Percentiles rank a stretch among this genome's conserved stretches.
These are phyloP conservation scores for Brotogeris chrysoptera DNA, from an alignment of 2,797 vertebrate genomes.

Conservation along the genomic window DNA sequence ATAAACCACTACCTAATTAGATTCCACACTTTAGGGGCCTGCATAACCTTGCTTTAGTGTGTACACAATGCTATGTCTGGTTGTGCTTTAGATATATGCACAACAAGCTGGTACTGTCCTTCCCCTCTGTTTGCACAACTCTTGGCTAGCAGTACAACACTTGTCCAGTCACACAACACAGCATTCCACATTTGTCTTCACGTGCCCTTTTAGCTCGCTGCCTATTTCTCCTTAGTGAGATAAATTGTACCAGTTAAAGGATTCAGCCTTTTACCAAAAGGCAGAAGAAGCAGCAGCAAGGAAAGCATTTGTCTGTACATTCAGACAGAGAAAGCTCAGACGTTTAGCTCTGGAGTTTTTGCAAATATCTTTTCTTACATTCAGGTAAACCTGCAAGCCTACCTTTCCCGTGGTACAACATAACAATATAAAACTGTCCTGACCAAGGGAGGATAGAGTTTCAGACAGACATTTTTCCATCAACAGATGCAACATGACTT, in stretches of 20 bases:
- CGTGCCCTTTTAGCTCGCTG: background rate
- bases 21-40: background rate
- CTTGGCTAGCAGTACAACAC: accelerated
- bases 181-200: background rate
- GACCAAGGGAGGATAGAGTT: background rate
- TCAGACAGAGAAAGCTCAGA: background rate
- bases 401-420: background rate
- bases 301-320: background rate
- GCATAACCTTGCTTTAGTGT: background rate
- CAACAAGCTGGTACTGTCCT: background rate
- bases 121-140: background rate
- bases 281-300: background rate
- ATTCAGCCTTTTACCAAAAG: background rate
- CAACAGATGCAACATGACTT: background rate
- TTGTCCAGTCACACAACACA: accelerated
- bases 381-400: background rate
- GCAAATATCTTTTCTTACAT: background rate
- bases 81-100: background rate
- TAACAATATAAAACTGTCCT: background rate
- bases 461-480: background rate
- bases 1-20: background rate
- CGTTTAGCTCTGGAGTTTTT: background rate
- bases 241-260: background rate
- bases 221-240: background rate
- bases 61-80: accelerated